A percentile compares a stretch with the other conserved stretches of the same genome.
phyloP scores from a whole-genome alignment of 2,797 vertebrate species.

The Siniperca undulata region DNA sequence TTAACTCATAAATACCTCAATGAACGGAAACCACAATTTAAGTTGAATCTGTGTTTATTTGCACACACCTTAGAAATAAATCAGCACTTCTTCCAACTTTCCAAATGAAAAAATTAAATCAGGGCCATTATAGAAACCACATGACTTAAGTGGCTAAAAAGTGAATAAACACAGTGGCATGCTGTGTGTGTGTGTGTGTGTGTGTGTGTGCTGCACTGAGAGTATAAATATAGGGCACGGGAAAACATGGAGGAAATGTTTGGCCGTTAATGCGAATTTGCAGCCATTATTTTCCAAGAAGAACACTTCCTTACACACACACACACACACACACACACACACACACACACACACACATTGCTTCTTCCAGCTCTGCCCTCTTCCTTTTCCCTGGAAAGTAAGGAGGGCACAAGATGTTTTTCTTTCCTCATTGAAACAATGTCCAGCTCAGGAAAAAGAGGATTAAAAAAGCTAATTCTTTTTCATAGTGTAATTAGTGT shows the following conservation, averaged over 20 bases:
- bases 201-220: slow-evolving; percentile 23
- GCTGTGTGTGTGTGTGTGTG: slow-evolving; percentile 35
- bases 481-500: slow-evolving; percentile 17
- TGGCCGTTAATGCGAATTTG: slow-evolving; percentile 65
- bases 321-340: slow-evolving; percentile 24
- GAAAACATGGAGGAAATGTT: slow-evolving; percentile 75
- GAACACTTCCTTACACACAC: slow-evolving; percentile 62
- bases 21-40: neutral
- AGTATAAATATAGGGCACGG: slow-evolving; percentile 70
- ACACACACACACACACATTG: slow-evolving; percentile 12
- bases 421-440: slow-evolving; percentile 63
- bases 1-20: neutral
- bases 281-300: slow-evolving; percentile 75
- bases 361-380: slow-evolving; percentile 40
- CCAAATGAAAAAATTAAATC: slow-evolving; percentile 70
- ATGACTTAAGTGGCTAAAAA: slow-evolving; percentile 58
- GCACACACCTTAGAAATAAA: slow-evolving; percentile 33
- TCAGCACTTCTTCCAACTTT: slow-evolving; percentile 37
- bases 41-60: slow-evolving; percentile 21
- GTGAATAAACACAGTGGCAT: slow-evolving; percentile 63
- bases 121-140: slow-evolving; percentile 54
- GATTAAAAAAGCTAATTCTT: slow-evolving; percentile 10
- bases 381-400: slow-evolving; percentile 65
- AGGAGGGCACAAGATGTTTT: slow-evolving; percentile 55
- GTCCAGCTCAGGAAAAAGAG: slow-evolving; percentile 26